A percentile compares a stretch with the other conserved stretches of the same genome.
Conservation (phyloP, 2,113 vertebrate genomes). For the Oostethus manadensis region DNA sequence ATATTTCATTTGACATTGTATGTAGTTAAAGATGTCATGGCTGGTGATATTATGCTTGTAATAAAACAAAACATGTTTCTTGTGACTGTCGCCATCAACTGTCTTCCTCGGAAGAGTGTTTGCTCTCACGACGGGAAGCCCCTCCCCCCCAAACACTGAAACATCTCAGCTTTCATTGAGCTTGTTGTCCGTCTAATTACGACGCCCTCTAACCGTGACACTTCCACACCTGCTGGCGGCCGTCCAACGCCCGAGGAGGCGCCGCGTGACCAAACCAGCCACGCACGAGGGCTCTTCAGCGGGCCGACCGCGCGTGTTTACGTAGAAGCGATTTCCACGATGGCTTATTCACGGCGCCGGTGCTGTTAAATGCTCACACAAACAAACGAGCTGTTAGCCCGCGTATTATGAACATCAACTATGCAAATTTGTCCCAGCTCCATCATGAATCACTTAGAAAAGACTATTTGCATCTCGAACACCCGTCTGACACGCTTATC, state of each 20-base stretch:
- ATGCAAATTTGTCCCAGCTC: not conserved
- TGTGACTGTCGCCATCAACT: not conserved
- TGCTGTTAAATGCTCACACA: not conserved
- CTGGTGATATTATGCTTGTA: too few species aligned
- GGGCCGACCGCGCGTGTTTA: too few species aligned
- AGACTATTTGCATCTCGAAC: conserved; percentile 1
- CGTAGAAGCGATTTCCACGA: not conserved
- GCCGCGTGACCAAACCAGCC: not conserved
- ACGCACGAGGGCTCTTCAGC: conserved; percentile 1
- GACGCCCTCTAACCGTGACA: not conserved
- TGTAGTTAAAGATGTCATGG: too few species aligned
- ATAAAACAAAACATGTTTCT: too few species aligned
- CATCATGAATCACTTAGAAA: conserved; percentile 2
- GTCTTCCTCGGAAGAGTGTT: not conserved
- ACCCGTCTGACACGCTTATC: conserved; percentile 1
- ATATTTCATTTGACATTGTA: too few species aligned
- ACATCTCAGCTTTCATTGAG: not conserved
- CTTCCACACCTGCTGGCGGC: not conserved
- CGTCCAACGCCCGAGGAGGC: not conserved
- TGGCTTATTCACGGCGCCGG: not conserved
- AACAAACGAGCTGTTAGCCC: conserved; percentile 4
- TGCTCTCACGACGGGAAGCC: not conserved
- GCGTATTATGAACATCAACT: conserved; percentile 7
- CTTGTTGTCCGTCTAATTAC: not conserved
- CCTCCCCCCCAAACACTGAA: not conserved